phyloP scores from a whole-genome alignment of 1,140 invertebrate species.

The Thaumatotibia leucotreta region DNA sequence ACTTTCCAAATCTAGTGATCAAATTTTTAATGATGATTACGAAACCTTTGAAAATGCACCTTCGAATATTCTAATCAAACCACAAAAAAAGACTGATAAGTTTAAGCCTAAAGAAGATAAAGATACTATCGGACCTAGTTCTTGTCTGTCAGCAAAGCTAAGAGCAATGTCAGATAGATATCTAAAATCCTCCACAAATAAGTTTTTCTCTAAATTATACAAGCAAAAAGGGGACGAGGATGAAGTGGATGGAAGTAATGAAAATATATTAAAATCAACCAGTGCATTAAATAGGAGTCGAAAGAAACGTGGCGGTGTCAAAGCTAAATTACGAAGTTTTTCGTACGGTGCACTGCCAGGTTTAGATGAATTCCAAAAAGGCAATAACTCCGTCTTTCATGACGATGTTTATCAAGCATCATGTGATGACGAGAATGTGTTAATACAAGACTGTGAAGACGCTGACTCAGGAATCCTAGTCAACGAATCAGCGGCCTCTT shows the following conservation, averaged over 20 bases:
- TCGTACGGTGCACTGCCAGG: conserved; percentile 86
- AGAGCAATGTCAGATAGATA: conserved; percentile 84
- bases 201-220: conserved; percentile 83
- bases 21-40: conserved; percentile 74
- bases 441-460: conserved; percentile 79
- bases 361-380: conserved; percentile 83
- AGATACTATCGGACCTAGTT: conserved; percentile 74
- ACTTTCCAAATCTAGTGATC: conserved; percentile 75
- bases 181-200: conserved; percentile 82
- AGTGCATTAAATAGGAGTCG: conserved; percentile 63
- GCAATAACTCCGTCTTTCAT: conserved; percentile 78
- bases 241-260: conserved; percentile 32
- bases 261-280: conserved; percentile 55
- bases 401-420: conserved; percentile 73
- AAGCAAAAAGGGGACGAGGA: conserved; percentile 65
- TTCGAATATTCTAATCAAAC: conserved; percentile 39
- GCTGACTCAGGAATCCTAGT: conserved; percentile 86
- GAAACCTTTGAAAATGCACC: conserved; percentile 44
- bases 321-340: conserved; percentile 83
- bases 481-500: conserved; percentile 83
- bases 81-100: conserved; percentile 72
- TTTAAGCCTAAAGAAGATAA: conserved; percentile 68
- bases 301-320: conserved; percentile 72
- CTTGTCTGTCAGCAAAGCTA: conserved; percentile 82
- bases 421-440: conserved; percentile 79